phyloP scores from a whole-genome alignment of 2,888 invertebrate species.

The Cancer borealis region DNA sequence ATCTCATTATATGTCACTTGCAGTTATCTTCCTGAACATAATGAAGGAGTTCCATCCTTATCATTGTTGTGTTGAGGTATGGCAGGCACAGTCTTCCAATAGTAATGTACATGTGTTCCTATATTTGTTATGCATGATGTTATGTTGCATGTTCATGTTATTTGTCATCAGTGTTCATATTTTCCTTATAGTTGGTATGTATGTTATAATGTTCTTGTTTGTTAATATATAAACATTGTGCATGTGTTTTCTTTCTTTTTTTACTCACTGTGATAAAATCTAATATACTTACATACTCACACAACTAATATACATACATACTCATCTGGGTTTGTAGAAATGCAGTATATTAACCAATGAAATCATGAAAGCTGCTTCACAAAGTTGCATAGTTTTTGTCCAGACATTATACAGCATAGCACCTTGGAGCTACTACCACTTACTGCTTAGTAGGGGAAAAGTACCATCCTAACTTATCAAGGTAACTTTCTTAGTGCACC shows the following conservation, averaged over 20 bases:
- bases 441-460: neutral
- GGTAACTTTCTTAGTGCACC: no score
- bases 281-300: neutral
- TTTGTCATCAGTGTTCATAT: neutral
- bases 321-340: neutral
- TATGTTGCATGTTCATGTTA: neutral
- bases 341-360: neutral
- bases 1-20: neutral
- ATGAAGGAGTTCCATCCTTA: neutral
- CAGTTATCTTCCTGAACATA: neutral
- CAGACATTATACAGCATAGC: neutral
- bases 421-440: neutral
- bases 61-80: neutral
- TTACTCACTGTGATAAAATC: neutral
- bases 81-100: neutral
- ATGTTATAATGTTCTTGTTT: neutral
- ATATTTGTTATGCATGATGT: conserved; percentile 2
- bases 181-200: neutral
- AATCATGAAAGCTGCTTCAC: neutral
- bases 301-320: neutral
- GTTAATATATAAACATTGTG: neutral
- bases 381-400: neutral
- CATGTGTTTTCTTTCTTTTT: neutral
- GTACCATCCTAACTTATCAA: no score
- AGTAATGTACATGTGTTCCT: neutral